Percentiles rank a stretch among this genome's conserved stretches.
Conservation (phyloP, 2,797 vertebrate genomes). For the Chaetophractus vellerosus region DNA sequence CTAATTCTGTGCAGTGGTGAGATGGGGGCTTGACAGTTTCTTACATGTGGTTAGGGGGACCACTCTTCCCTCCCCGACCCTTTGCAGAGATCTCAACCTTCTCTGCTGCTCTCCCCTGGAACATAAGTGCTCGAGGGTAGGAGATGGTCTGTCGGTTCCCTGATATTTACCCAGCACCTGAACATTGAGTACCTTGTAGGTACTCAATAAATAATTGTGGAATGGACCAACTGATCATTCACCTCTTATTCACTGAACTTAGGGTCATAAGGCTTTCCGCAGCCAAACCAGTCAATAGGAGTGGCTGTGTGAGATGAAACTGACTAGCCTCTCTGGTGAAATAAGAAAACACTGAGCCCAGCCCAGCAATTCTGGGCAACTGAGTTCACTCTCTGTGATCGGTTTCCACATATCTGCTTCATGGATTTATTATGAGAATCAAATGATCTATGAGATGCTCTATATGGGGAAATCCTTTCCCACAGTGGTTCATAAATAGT, state of each 20-base stretch:
- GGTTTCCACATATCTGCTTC: background rate
- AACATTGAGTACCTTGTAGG: background rate
- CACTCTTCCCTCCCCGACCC: too few species aligned
- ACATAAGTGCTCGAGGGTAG: background rate
- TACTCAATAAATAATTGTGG: background rate
- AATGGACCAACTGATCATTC: background rate
- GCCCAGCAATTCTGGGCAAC: background rate
- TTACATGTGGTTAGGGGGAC: fast-evolving
- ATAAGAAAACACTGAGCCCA: background rate
- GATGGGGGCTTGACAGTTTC: background rate
- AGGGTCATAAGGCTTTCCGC: background rate
- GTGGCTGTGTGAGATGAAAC: background rate
- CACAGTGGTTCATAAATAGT: slow-evolving; percentile 31
- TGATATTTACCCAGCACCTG: background rate
- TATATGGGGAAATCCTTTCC: background rate
- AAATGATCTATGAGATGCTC: background rate
- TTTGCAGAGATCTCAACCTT: fast-evolving
- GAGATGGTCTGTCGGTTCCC: background rate
- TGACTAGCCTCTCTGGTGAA: background rate
- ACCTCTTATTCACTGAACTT: background rate
- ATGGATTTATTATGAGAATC: background rate
- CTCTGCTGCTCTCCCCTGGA: background rate
- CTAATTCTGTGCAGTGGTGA: background rate
- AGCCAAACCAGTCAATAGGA: background rate
- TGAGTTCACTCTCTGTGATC: background rate